Conservation (phyloP, 2,888 invertebrate species). For the Amblyjoppa fuscipennis region DNA sequence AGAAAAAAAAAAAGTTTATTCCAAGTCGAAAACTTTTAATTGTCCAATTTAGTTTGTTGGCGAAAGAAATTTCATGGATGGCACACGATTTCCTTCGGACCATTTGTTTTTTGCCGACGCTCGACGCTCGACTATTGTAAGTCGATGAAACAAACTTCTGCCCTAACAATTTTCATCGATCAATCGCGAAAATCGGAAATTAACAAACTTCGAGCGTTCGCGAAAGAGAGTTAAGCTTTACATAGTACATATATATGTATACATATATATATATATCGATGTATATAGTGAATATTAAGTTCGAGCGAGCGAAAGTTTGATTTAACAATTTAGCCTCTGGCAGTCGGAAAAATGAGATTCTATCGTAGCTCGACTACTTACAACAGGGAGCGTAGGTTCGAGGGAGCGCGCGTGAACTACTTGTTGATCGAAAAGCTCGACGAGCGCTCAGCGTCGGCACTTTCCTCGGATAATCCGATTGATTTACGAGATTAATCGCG, state of each 20-base stretch:
- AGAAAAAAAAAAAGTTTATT: neutral
- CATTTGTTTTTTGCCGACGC: neutral
- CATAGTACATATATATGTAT: neutral
- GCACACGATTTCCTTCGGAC: neutral
- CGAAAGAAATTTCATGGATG: neutral
- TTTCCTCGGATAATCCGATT: neutral
- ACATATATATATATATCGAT: neutral
- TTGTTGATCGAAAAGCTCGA: slow-evolving; percentile 72
- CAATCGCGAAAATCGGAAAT: neutral
- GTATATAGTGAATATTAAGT: neutral
- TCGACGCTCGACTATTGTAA: neutral
- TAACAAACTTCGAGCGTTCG: neutral
- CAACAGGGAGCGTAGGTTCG: neutral
- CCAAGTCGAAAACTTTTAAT: neutral
- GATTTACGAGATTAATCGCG: neutral
- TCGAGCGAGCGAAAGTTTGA: neutral
- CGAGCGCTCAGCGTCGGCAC: neutral
- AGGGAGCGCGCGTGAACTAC: slow-evolving; percentile 64
- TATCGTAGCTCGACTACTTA: neutral
- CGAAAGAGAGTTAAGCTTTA: neutral
- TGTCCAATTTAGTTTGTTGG: neutral
- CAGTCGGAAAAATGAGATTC: neutral
- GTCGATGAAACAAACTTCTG: neutral
- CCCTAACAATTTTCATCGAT: neutral
- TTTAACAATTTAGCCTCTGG: neutral